phyloP scores from a whole-genome alignment of 2,113 vertebrate species.

The Amia ocellicauda region DNA sequence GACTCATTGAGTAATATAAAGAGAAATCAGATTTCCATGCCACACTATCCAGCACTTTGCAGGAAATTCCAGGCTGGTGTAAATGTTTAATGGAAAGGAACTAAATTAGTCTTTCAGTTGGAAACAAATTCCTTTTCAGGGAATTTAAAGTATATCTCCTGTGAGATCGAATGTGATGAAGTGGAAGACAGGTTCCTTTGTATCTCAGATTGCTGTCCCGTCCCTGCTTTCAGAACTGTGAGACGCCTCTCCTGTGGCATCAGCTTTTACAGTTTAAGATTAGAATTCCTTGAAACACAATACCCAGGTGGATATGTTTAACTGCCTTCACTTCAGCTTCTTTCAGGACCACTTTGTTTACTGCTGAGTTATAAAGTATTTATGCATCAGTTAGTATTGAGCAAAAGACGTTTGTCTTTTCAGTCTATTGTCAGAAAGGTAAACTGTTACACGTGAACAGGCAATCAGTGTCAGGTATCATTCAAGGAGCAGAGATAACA shows the following conservation, averaged over 20 bases:
- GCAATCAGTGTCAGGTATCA: too few species aligned
- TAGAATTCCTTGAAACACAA: slow-evolving; percentile 37
- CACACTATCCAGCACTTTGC: slow-evolving; percentile 58
- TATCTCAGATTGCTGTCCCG: slow-evolving; percentile 33
- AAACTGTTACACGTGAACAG: too few species aligned
- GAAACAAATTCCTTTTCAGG: slow-evolving; percentile 37
- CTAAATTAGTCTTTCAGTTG: slow-evolving; percentile 45
- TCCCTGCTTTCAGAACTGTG: slow-evolving; percentile 38
- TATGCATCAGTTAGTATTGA: slow-evolving; percentile 5
- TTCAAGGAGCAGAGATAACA: too few species aligned
- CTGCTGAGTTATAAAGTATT: slow-evolving; percentile 28
- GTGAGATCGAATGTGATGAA: slow-evolving; percentile 49
- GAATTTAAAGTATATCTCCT: slow-evolving; percentile 55
- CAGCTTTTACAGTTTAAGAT: slow-evolving; percentile 13
- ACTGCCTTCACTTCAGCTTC: slow-evolving; percentile 25
- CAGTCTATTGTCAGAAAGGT: too few species aligned
- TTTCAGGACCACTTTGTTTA: slow-evolving; percentile 23
- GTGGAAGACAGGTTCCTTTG: slow-evolving; percentile 46
- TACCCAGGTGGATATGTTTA: slow-evolving; percentile 41
- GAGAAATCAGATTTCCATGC: too few species aligned
- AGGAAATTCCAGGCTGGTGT: slow-evolving; percentile 57
- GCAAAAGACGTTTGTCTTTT: neutral
- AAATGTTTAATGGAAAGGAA: slow-evolving; percentile 58
- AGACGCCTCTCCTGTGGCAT: slow-evolving; percentile 31
- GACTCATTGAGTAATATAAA: too few species aligned